A percentile compares a stretch with the other conserved stretches of the same genome.
These are phyloP conservation scores for Malurus cyaneus DNA, from an alignment of 2,113 vertebrate genomes.

Conservation along the genomic window DNA sequence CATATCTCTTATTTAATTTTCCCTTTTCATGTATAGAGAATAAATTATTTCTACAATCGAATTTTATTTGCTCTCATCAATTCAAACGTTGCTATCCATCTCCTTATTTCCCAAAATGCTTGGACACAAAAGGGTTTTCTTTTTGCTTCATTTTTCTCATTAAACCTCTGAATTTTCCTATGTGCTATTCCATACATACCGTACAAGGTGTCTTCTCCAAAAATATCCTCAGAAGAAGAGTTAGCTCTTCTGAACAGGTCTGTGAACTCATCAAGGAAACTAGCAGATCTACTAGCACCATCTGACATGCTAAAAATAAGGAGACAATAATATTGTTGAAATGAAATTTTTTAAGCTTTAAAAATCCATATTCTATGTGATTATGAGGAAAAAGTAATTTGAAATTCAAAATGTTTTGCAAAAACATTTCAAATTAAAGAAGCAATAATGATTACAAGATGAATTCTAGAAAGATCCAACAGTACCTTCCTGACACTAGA, in stretches of 20 bases:
- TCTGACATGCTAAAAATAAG: conserved; percentile 83
- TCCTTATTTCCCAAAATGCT: background rate
- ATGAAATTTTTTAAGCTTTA: background rate
- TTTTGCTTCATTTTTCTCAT: background rate
- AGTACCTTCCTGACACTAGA: background rate
- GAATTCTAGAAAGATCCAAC: background rate
- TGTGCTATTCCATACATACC: conserved; percentile 73
- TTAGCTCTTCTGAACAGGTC: conserved; percentile 89
- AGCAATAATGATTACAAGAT: background rate
- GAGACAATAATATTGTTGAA: background rate
- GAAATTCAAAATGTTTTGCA: background rate
- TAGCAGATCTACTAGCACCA: conserved; percentile 87
- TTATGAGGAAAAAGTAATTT: background rate
- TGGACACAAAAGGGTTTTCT: background rate
- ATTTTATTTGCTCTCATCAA: background rate
- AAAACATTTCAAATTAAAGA: background rate
- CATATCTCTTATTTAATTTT: background rate
- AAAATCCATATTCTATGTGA: background rate
- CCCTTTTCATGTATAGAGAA: background rate
- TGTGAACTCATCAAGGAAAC: conserved; percentile 90
- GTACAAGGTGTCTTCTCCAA: conserved; percentile 91
- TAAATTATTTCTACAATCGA: background rate
- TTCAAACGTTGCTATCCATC: background rate
- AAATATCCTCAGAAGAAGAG: conserved; percentile 89
- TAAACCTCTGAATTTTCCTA: background rate